phyloP scores from a whole-genome alignment of 2,113 vertebrate species.

The Zapus hudsonius region DNA sequence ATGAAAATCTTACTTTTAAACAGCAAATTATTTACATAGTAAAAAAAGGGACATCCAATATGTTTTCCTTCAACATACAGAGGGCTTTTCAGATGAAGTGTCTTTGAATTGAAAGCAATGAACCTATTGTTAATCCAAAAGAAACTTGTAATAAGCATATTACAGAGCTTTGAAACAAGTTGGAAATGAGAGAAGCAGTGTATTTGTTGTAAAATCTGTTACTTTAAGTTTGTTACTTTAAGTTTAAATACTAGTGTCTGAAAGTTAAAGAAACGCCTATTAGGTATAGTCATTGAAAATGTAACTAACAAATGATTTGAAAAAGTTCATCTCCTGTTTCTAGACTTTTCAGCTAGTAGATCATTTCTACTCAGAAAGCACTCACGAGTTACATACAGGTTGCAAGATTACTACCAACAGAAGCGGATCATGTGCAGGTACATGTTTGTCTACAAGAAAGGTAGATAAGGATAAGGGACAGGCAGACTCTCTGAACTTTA shows the following conservation, averaged over 20 bases:
- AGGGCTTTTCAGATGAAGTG: constrained; percentile 46
- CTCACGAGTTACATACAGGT: constrained; percentile 67
- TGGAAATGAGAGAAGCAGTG: not conserved
- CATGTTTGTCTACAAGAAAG: not conserved
- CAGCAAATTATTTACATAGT: constrained; percentile 22
- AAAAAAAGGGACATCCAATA: not conserved
- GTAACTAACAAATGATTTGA: constrained; percentile 69
- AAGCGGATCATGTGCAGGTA: not conserved
- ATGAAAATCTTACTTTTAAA: constrained; percentile 60
- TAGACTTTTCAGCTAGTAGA: constrained; percentile 71
- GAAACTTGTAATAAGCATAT: not conserved
- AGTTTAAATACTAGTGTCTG: constrained; percentile 53
- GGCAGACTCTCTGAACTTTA: not conserved
- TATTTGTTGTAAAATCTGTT: constrained; percentile 16
- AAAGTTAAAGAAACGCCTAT: constrained; percentile 40
- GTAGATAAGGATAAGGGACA: not conserved
- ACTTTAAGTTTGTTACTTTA: constrained; percentile 64
- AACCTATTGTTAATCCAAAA: constrained; percentile 43
- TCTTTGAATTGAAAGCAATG: constrained; percentile 42
- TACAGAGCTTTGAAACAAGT: not conserved
- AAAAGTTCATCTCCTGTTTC: constrained; percentile 58
- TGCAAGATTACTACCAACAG: constrained; percentile 32
- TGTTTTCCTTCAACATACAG: constrained; percentile 39
- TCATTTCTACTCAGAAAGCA: constrained; percentile 68
- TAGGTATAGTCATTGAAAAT: constrained; percentile 67